Evolutionary conservation across 2,888 invertebrate genomes (phyloP), one percentile per base, ranked within the genome.

Genomic region (Molorchus minor): DNA sequence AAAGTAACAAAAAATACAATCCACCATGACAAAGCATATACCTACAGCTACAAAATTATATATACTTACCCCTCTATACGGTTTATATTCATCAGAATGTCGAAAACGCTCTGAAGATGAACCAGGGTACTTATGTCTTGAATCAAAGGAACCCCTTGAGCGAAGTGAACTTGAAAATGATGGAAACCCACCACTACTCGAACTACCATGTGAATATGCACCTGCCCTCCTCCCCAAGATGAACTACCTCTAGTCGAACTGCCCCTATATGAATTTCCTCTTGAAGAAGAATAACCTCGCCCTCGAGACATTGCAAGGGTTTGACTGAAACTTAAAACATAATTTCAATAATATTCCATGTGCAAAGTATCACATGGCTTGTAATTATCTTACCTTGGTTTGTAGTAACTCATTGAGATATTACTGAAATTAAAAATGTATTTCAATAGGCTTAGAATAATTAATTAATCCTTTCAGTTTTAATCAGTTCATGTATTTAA

Each of bases 61-160:
- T n/a, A 41, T n/a, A 74, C 74, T 76, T 73, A 80, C 80, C 62
- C 67, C 65, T 69, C 77, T 71, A 55, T 79, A 79, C 40, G 77
- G 67, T 56, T 77, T 79, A 8, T 75, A 77, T 51, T 80, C 78
- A 44, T 80, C 80, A 38, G 71, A 70, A 49, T 52, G 52, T n/a
- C 41, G 17, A 61, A 73, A 76, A 40, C 76, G 67, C n/a, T 78
- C 78, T n/a, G 71, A 40, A 1, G 41, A 68, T 10, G 69, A 69
- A 17, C 72, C 66, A 3, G 71, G 61, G 68, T 78, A 78, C 57
- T 76, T 76, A 3, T 75, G 71, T 44, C 78, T 71, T 2, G 75
- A 72, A 49, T 79, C 79, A 55, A 76, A 75, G 1, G 74, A 68
- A 45, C 65, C 71, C 17, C 71, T 69, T 1, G 64, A 58, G 10